Conservation (phyloP, 2,888 invertebrate genomes). For the Macroteleia sp. region DNA sequence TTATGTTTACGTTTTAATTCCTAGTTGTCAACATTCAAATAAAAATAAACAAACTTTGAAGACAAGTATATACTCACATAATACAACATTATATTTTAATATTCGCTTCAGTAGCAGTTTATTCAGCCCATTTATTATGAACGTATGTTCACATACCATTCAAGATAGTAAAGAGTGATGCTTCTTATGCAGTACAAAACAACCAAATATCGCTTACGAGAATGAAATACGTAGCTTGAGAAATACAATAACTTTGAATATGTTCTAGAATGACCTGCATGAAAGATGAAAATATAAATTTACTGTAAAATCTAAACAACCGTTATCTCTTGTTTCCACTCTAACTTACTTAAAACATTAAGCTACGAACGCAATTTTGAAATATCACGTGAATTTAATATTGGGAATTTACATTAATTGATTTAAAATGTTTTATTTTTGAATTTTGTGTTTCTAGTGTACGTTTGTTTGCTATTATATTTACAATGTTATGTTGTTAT, state of each 20-base stretch:
- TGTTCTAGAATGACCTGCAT: conserved; percentile 9
- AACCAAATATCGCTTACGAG: conserved; percentile 17
- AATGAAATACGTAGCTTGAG: conserved; percentile 25
- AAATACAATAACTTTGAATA: conserved; percentile 31
- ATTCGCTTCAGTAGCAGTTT: conserved; percentile 20
- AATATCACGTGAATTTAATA: too few relatives aligned
- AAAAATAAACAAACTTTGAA: conserved; percentile 27
- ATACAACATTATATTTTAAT: conserved; percentile 32
- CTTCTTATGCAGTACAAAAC: conserved; percentile 24
- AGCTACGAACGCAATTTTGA: too few relatives aligned
- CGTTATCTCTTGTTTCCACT: not conserved
- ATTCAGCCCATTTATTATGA: conserved; percentile 34
- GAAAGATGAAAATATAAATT: conserved; percentile 26
- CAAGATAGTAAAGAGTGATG: conserved; percentile 33
- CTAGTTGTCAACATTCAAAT: conserved; percentile 30
- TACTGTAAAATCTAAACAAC: not conserved
- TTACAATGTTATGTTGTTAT: too few relatives aligned
- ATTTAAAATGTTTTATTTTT: too few relatives aligned
- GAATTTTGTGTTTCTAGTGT: too few relatives aligned
- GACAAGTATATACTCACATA: conserved; percentile 27
- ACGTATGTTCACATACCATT: conserved; percentile 25
- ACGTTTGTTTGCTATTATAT: too few relatives aligned
- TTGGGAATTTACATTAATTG: too few relatives aligned
- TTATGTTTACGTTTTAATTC: conserved; percentile 32
- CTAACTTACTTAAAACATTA: too few relatives aligned